phyloP scores from a whole-genome alignment of 2,888 invertebrate genomes.

The Calameuta filiformis region DNA sequence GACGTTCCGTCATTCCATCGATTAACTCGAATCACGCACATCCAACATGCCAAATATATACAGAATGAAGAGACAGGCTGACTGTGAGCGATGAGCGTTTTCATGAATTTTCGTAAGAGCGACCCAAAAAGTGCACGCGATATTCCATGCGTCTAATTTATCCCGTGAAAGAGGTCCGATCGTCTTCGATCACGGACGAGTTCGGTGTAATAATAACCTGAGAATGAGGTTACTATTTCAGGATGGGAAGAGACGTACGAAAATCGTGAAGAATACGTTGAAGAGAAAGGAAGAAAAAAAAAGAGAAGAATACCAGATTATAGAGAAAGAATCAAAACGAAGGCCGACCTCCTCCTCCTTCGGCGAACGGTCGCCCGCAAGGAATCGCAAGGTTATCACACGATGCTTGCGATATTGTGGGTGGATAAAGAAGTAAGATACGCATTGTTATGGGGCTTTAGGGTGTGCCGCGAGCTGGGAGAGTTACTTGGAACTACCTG shows the following conservation, averaged over 20 bases:
- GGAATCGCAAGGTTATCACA: background rate
- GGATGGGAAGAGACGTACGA: background rate
- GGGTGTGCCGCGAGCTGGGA: background rate
- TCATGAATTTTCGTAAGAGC: background rate
- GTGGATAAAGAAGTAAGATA: background rate
- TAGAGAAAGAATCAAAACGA: background rate
- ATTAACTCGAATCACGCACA: background rate
- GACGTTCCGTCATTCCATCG: background rate
- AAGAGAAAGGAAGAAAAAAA: background rate
- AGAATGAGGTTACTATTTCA: background rate
- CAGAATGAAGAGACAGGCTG: background rate
- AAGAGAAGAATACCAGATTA: background rate
- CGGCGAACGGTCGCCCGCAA: background rate
- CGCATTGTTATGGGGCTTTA: background rate
- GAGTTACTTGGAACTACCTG: background rate
- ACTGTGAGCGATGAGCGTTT: background rate
- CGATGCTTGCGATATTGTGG: background rate
- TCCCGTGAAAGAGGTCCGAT: background rate
- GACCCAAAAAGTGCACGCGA: background rate
- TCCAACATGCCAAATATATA: background rate
- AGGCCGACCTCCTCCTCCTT: background rate
- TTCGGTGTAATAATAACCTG: background rate
- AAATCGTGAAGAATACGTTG: background rate
- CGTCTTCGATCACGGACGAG: background rate
- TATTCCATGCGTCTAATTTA: background rate